Evolutionary conservation across 2,888 invertebrate genomes (phyloP).

Genomic region (Hypomecis atomaria): DNA sequence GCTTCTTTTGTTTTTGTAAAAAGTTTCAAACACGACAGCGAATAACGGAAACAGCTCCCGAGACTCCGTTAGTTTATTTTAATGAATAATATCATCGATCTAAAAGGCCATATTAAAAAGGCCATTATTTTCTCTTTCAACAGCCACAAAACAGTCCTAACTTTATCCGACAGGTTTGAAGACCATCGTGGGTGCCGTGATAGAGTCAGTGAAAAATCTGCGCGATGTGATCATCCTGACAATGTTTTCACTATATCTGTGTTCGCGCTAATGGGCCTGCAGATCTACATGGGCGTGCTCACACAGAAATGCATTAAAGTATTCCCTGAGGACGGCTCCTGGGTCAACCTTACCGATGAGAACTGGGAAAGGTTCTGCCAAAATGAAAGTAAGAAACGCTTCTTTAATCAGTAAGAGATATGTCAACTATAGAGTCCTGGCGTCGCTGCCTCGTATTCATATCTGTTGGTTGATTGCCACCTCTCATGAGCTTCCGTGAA

Average conservation of each 20-base stretch:
- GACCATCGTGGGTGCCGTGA: slow-evolving; percentile 99
- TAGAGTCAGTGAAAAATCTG: slow-evolving; percentile 99
- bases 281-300: slow-evolving; percentile 99
- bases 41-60: no score
- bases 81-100: no score
- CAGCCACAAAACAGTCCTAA: not conserved
- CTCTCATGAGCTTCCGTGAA: no score
- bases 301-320: slow-evolving; percentile 97
- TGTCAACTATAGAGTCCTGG: not conserved
- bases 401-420: not conserved
- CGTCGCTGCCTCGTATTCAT: no score
- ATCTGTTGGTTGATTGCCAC: no score
- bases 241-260: slow-evolving; percentile 98
- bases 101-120: not conserved
- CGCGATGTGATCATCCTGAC: slow-evolving; percentile 99
- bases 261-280: slow-evolving; percentile 99
- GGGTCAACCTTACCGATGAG: slow-evolving; percentile 93
- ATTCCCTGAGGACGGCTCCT: slow-evolving; percentile 94
- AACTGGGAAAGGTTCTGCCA: slow-evolving; percentile 93
- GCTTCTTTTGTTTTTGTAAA: no score
- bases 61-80: no score
- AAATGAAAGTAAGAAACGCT: slow-evolving; percentile 88
- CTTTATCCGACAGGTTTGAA: slow-evolving; percentile 91
- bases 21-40: no score
- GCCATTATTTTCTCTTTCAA: no score